These are phyloP conservation scores for Vulpes lagopus DNA, from an alignment of 2,113 vertebrate species.

Conservation along the genomic window DNA sequence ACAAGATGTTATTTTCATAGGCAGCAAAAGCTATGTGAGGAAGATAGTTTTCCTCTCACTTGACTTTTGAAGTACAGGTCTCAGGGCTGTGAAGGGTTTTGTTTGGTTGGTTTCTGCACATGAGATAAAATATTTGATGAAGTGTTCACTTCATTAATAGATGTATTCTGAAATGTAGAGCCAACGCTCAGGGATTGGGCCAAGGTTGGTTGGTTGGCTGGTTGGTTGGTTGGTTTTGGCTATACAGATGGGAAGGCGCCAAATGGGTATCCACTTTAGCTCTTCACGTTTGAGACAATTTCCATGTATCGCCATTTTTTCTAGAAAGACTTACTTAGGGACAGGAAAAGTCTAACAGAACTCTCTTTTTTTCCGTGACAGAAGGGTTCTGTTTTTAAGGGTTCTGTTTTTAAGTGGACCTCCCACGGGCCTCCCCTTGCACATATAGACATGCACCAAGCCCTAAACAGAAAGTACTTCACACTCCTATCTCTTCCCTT, in stretches of 20 bases:
- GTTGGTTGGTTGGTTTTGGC: not conserved
- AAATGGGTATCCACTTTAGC: rapidly evolving
- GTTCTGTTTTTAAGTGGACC: not conserved
- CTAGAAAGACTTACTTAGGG: not conserved
- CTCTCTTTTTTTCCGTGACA: not conserved
- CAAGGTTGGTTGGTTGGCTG: too few relatives aligned
- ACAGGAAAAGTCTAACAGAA: rapidly evolving
- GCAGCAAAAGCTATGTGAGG: not conserved
- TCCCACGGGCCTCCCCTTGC: too few relatives aligned
- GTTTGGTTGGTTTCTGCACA: not conserved
- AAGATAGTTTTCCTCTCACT: rapidly evolving
- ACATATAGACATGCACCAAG: rapidly evolving
- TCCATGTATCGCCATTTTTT: not conserved
- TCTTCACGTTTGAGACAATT: not conserved
- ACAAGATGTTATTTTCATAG: not conserved
- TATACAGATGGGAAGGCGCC: not conserved
- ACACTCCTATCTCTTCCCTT: not conserved
- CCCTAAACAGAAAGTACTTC: not conserved
- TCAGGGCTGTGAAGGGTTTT: too few relatives aligned
- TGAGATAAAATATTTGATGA: rapidly evolving
- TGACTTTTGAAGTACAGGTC: too few relatives aligned
- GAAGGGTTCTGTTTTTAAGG: not conserved
- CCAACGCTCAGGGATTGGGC: not conserved
- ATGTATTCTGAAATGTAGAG: not conserved
- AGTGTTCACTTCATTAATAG: rapidly evolving